Conservation (phyloP, 2,113 vertebrate species). For the Gobio gobio region DNA sequence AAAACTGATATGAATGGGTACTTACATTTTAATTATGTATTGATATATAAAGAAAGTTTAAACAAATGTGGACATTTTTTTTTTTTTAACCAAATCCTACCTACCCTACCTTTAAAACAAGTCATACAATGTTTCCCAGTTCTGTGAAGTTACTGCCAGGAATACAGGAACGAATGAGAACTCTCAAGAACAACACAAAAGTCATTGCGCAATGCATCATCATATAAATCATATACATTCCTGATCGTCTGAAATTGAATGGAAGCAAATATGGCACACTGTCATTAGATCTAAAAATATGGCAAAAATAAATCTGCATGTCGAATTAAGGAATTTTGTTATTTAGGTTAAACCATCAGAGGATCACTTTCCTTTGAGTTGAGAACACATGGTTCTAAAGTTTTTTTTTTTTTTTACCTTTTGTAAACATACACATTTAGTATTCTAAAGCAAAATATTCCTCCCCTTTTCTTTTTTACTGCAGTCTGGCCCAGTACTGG, state of each 20-base stretch:
- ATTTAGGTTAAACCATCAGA: not conserved
- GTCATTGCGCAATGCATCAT: not conserved
- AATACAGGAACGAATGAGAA: too few relatives aligned
- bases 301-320: constrained; percentile 1
- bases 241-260: constrained; percentile 10
- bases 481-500: constrained; percentile 84
- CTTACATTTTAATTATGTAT: too few relatives aligned
- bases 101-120: too few relatives aligned
- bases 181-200: too few relatives aligned
- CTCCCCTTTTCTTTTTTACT: constrained; percentile 63
- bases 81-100: too few relatives aligned
- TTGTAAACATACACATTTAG: not conserved
- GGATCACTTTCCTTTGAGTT: not conserved
- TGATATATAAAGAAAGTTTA: too few relatives aligned
- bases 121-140: not conserved
- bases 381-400: too few relatives aligned
- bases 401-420: not conserved
- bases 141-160: not conserved
- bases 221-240: not conserved
- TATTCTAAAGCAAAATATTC: not conserved
- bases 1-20: too few relatives aligned
- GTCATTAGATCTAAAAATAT: not conserved
- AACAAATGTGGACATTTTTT: too few relatives aligned
- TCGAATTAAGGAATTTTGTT: not conserved
- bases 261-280: not conserved